Evolutionary conservation across 2,113 vertebrate species (phyloP), one percentile per base, ranked within the genome.

Genomic region (Pterocles orientalis): DNA sequence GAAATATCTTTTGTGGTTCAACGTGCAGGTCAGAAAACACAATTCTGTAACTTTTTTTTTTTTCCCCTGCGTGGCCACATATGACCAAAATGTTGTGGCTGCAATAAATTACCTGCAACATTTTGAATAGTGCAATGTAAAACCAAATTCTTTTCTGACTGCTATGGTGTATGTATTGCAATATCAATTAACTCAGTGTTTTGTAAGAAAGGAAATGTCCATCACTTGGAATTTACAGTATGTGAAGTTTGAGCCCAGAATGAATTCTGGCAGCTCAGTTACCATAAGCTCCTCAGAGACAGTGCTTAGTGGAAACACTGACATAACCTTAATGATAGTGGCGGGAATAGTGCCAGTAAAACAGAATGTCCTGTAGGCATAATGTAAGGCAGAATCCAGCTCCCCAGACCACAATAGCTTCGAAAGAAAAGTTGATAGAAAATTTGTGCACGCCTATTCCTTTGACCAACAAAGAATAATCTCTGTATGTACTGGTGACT

Each of bases 221-320:
- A 14, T 93, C 31, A 11, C 48, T 78, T 18, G 33, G 39, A 82
- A 72, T 93, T 92, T 88, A 70, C 21, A 60, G 13, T 53, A 90
- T 18, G 48, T 75, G 79, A 78, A 70, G 54, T 64, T 56, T 90
- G 85, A 96, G 65, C 66, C 48, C 60, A 81, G 61, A 88, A 84
- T 69, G 13, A 84, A 61, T 90, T 88, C 88, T 92, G 71, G 75
- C 76, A 86, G 43, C 51, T 71, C 75, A 33, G 60, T 90, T 94
- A 53, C 43, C 34, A 23, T 83, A 64, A 93, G 72, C 56, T 83
- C 60, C 86, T 84, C 88, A 53, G 85, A 90, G 90, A 71, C 51
- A 66, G 43, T 26, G 28, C 60, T 86, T 71, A 68, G 68, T 90
- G 90, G 82, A 93, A 96, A 94, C 43, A 69, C 56, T 93, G 85